phyloP scores from a whole-genome alignment of 2,888 invertebrate genomes.

The Dicycla oo region DNA sequence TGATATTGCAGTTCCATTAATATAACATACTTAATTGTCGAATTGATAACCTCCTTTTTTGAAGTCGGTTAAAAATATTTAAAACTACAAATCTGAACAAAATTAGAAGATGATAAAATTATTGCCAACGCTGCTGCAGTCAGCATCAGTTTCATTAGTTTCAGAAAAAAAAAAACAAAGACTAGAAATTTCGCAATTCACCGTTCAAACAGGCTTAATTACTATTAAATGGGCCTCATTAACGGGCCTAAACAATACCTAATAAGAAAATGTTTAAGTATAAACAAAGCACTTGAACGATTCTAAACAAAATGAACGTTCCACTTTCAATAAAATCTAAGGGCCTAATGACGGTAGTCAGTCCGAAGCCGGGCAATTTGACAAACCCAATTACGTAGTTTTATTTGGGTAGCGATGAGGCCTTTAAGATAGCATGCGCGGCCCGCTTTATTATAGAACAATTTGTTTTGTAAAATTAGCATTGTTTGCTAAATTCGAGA shows the following conservation, averaged over 20 bases:
- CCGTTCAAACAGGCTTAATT: slow-evolving; percentile 56
- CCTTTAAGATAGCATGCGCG: slow-evolving; percentile 57
- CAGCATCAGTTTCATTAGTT: not conserved
- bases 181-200: slow-evolving; percentile 42
- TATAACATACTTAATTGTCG: too few relatives aligned
- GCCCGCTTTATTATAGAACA: slow-evolving; percentile 42
- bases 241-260: slow-evolving; percentile 56
- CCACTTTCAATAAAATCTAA: slow-evolving; percentile 72
- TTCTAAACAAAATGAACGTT: slow-evolving; percentile 66
- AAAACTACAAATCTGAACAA: not conserved
- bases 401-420: slow-evolving; percentile 72
- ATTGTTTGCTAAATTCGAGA: slow-evolving; percentile 36
- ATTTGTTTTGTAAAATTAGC: slow-evolving; percentile 57
- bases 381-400: slow-evolving; percentile 77
- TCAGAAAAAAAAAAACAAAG: slow-evolving; percentile 38
- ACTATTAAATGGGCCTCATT: slow-evolving; percentile 60
- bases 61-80: not conserved
- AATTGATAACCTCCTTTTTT: too few relatives aligned
- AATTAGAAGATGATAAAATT: slow-evolving; percentile 4
- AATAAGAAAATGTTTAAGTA: slow-evolving; percentile 65
- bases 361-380: slow-evolving; percentile 71
- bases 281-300: slow-evolving; percentile 63
- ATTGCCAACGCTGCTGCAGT: not conserved
- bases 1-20: too few relatives aligned
- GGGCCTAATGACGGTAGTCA: slow-evolving; percentile 71